Percentiles rank a stretch among this genome's conserved stretches.
Evolutionary conservation across 2,113 vertebrate species (phyloP).

Genomic region (Steatornis caripensis): DNA sequence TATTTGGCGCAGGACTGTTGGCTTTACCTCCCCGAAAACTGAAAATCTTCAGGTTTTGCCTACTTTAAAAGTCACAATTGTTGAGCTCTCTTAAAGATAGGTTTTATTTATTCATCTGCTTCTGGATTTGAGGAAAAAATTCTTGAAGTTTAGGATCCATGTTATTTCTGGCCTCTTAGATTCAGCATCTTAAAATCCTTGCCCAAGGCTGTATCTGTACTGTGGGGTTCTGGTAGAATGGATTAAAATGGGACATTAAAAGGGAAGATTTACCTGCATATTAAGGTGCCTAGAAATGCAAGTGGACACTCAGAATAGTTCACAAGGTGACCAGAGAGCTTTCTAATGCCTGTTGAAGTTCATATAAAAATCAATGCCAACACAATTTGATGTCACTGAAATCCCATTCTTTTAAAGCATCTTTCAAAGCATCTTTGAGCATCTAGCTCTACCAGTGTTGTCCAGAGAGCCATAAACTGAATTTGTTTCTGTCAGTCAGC

Average conservation of each 20-base stretch:
- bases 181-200: background rate
- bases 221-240: background rate
- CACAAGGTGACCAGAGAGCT: background rate
- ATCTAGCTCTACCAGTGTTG: background rate
- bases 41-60: background rate
- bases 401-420: background rate
- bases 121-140: background rate
- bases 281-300: background rate
- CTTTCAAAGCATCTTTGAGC: background rate
- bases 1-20: background rate
- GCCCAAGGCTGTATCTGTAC: background rate
- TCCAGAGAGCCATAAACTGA: background rate
- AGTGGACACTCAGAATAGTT: background rate
- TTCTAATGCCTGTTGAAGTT: background rate
- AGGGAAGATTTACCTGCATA: background rate
- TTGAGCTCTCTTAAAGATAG: background rate
- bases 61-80: background rate
- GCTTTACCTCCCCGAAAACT: background rate
- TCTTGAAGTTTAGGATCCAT: background rate
- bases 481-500: background rate
- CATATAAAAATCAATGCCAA: background rate
- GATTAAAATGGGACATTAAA: background rate
- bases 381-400: background rate
- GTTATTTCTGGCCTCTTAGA: background rate
- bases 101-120: background rate